phyloP scores from a whole-genome alignment of 2,113 vertebrate genomes.

The Phodopus roborovskii region DNA sequence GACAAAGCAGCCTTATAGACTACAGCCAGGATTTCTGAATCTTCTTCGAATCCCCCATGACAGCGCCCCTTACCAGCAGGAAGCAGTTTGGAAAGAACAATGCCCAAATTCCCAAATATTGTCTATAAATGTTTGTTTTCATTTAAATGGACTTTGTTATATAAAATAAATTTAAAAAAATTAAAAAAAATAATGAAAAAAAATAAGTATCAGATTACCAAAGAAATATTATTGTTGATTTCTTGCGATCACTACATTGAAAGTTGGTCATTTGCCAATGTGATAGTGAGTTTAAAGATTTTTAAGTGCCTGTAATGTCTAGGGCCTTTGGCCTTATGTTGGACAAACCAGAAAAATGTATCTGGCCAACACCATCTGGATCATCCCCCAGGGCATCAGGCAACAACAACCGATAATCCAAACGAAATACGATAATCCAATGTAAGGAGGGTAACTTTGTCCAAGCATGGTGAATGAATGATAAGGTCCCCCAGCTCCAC shows the following conservation, averaged over 20 bases:
- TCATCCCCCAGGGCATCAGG: neutral
- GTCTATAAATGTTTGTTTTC: too few species aligned
- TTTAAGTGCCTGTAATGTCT: neutral
- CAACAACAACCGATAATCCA: neutral
- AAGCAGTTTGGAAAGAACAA: too few species aligned
- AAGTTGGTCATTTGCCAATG: neutral
- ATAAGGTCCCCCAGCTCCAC: accelerated
- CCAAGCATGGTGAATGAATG: neutral
- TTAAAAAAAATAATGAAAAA: too few species aligned
- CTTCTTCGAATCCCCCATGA: too few species aligned
- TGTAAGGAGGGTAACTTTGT: neutral
- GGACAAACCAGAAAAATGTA: neutral
- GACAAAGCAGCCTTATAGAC: too few species aligned
- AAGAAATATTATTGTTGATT: neutral
- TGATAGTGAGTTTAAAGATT: neutral
- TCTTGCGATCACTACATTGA: neutral
- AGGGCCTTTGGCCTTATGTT: neutral
- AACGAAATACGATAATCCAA: neutral
- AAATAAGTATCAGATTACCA: too few species aligned
- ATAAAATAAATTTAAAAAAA: too few species aligned
- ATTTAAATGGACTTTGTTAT: too few species aligned
- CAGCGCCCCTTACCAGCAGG: too few species aligned
- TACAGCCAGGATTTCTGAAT: too few species aligned
- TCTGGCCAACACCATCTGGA: neutral
- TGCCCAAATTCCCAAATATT: too few species aligned